Base-by-base conservation (phyloP, 2,888 invertebrate genomes). In the Lithophane semibrunnea region DNA sequence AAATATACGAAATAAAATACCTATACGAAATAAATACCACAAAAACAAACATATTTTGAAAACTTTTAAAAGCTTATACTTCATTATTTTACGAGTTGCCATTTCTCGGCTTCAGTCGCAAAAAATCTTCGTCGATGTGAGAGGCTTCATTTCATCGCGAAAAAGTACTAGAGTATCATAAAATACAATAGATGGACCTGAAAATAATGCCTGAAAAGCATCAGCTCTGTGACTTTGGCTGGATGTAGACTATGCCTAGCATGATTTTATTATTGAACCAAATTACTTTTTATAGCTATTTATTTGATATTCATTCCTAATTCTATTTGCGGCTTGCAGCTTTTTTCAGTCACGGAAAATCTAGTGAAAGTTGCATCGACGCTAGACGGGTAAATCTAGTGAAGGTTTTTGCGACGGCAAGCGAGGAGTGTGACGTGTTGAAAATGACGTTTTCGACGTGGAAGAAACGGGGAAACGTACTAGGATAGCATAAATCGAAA, bases 371-470 rank as follows among this genome's bases (percentile, higher is more conserved):
- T 47, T 47, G 37, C 10, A 58, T 9, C 13, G 2, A 16, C 7
- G 1, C 24, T 8, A 0, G 29, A 7, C 37, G n/a, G 13, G 2
- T 60, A 16, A 16, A 69, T 69, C 2, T 8, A 58, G 37, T 49
- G 18, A 76, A 79, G 60, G 29, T 60, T 52, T 60, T 49, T 44
- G n/a, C 1, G 7, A 71, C 4, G 4, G 1, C 37, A 18, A 12
- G 21, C 8, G 37, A 29, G 60, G 29, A 60, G 8, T 29, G 49
- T 75, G 64, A 75, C 64, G 64, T 16, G 29, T 52, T 29, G 18
- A 13, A 42, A 42, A 49, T 80, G 75, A 75, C 81, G 81, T 81
- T 49, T 64, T 75, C 7, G 4, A 52, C 49, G 56, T 64, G 21
- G 21, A 65, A 64, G 56, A 65, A 75, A 58, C 56, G 49, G 3